Evolutionary conservation across 2,113 vertebrate species (phyloP), one percentile per base, ranked within the genome.

Genomic region (Callorhinus ursinus): DNA sequence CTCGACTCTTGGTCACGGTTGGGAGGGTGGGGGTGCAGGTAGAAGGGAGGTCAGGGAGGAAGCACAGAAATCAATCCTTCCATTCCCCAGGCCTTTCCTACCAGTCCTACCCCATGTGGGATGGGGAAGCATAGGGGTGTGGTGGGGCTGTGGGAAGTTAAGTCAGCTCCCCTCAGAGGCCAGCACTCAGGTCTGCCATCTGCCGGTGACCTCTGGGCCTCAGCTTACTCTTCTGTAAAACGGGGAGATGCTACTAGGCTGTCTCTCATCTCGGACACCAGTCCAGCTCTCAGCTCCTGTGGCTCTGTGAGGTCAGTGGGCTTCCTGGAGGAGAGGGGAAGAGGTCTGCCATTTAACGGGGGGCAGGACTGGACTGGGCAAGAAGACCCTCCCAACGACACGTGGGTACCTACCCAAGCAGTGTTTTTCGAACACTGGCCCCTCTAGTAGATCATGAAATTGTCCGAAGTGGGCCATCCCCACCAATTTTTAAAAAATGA

Each of bases 331-430:
- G 57, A n/a, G 36, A 42, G 31, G 4, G 3, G 14, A 49, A 36
- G 16, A 59, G 26, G n/a, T 19, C 22, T 28, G 19, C 28, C 16
- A 15, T 15, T n/a, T 21, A 61, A 55, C 67, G 18, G 33, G 24
- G 42, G 1, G 4, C 9, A 31, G 72, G 67, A 16, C 13, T 13
- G 24, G 69, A 31, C 2, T 0, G 49, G 39, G 76, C 13, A 46
- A 46, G 21, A 72, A 42, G 49, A 33, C 28, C 14, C 36, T 26
- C 36, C 36, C 4, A 28, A 13, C 22, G 0, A 24, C 28, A 33
- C 4, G 14, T 22, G 8, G 63, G 33, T 19, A 16, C 10, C 31
- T 5, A 1, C 3, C 10, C 0, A 14, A 28, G 65, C 28, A 24
- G 39, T 7, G 39, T 0, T 26, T 84, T 42, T 42, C 28, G 21